phyloP scores from a whole-genome alignment of 1,140 invertebrate species.

The Drosophila ananassae region DNA sequence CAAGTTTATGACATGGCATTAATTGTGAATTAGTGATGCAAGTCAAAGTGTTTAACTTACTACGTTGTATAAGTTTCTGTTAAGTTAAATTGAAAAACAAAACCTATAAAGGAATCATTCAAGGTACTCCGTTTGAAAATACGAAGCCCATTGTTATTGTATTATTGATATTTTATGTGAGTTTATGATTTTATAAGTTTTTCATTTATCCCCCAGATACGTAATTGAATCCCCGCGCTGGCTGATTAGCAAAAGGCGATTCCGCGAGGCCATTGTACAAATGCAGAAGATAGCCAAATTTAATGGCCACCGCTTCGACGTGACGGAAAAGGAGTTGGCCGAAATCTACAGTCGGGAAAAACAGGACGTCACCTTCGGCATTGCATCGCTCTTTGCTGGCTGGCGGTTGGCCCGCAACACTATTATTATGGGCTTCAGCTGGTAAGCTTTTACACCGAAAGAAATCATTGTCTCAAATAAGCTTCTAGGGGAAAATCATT shows the following conservation, averaged over 20 bases:
- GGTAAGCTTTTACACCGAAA: conserved; percentile 68
- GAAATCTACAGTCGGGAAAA: conserved; percentile 76
- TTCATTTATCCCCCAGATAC: conserved; percentile 78
- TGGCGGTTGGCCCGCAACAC: conserved; percentile 86
- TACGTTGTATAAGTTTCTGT: too few species aligned
- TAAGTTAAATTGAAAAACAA: too few species aligned
- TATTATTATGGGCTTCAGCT: conserved; percentile 85
- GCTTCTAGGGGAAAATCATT: too few species aligned
- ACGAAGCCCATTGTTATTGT: too few species aligned
- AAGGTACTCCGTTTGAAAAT: too few species aligned
- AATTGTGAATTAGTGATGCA: conserved; percentile 19
- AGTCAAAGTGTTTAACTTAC: not conserved
- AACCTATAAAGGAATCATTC: too few species aligned
- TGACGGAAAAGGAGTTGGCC: conserved; percentile 78
- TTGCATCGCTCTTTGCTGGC: conserved; percentile 86
- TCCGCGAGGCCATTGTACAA: conserved; percentile 85
- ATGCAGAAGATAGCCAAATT: conserved; percentile 86
- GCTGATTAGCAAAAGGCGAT: conserved; percentile 87
- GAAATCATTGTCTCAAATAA: not conserved
- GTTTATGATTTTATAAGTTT: too few species aligned
- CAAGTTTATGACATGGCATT: conserved; percentile 15
- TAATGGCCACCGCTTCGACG: conserved; percentile 86
- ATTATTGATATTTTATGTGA: too few species aligned
- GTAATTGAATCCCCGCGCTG: conserved; percentile 88
- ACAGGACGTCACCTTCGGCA: conserved; percentile 84